Evolutionary conservation across 1,140 invertebrate species (phyloP), one percentile per base, ranked within the genome.

Genomic region (Anthonomus grandis): DNA sequence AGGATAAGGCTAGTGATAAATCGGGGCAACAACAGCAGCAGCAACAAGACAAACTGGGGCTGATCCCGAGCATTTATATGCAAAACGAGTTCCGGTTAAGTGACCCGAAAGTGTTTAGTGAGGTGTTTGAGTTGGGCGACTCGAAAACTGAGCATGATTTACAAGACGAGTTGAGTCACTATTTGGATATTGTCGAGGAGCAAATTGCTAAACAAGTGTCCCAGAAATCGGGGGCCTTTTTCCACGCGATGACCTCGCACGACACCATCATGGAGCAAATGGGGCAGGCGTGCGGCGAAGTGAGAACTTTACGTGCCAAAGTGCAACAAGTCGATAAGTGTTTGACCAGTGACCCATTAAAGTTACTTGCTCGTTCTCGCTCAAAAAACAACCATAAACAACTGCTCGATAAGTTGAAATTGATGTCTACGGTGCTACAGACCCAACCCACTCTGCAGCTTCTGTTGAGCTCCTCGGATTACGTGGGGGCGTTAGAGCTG

Each of bases 371-470:
- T 55, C 79, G 83, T 45, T 82, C 83, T 18, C 79, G 81, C 66
- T 80, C 80, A 1, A 78, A 82, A 59, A 78, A 78, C 15, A 87
- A 89, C 72, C 76, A 85, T 24, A 74, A 78, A 36, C 67, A 79
- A 60, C 80, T 86, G 1, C 74, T 84, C 65, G 83, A 88, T 60
- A 84, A 95, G 78, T 76, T 97, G 17, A 91, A 93, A 73, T 75
- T 97, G 44, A 97, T 98, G 87, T 83, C 90, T 21, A 96, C 92
- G 1, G 93, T 99, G 4, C 87, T 97, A 73, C 95, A 99, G 79
- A 98, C 96, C 39, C 97, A 99, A 74, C 91, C 93, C 2, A 98
- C 93, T 70, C 91, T 99, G 67, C 95, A 98, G 72, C 79, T 95
- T 36, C 77, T 98, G 9, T 78, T 99, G 13, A 94, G 94, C 48